Base-by-base conservation (phyloP, 2,888 invertebrate genomes). In the Cinara cedri region DNA sequence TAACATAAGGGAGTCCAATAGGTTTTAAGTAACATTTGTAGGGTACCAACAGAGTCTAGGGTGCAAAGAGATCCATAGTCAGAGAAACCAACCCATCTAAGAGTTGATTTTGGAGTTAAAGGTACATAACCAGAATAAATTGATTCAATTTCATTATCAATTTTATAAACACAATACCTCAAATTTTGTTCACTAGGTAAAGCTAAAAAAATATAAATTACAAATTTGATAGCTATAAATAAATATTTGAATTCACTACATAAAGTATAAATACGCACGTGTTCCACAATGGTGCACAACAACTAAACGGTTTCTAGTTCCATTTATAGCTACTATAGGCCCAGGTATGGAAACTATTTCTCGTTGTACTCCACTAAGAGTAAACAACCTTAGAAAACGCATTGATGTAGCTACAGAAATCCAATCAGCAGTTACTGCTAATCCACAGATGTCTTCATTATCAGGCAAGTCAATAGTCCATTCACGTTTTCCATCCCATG, bases 1-100 rank as follows among this genome's bases (percentile, higher is more conserved):
- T 95, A 92, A 83, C 92, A 92, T 42, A 93, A 88, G 0, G 95
- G 94, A 84, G 91, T 88, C 97, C 97, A 97, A 74, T 91, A 90
- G 80, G 90, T 87, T 26, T 89, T 87, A 82, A 91, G 90, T 83
- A 92, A 90, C 83, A 96, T 86, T 78, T 92, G 89, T 46, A 97
- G 85, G 71, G 91, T 85, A 0, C 97, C 97, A 54, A 89, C 88
- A 8, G 91, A 91, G 86, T 98, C 97, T 85, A 90, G 88, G 21
- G 91, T 87, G 44, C 90, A 89, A 0, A 95, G 93, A 0, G 95
- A 92, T 0, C 95, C 95, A 81, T 90, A 89, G 85, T 95, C 95
- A 0, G 93, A 90, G 83, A 92, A 91, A 19, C 92, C 97, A 83
- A 93, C 83, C 95, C 95, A 96, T 51, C 88, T 86, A 46, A 95